phyloP scores from a whole-genome alignment of 2,888 invertebrate species.

The Halocaridina rubra region DNA sequence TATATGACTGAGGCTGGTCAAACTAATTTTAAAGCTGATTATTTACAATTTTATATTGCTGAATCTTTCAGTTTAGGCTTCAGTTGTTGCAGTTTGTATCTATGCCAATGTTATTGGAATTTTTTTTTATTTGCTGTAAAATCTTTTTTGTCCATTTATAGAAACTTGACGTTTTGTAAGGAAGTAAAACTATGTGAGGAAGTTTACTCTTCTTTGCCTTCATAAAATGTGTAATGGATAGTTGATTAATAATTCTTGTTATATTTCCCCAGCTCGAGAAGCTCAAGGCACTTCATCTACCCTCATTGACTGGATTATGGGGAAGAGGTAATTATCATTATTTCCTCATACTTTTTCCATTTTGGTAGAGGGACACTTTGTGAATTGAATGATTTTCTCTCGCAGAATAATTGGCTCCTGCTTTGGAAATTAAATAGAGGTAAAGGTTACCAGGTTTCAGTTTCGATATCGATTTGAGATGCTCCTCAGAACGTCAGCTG shows the following conservation, averaged over 20 bases:
- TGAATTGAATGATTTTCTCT: not conserved
- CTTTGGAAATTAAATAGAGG: not conserved
- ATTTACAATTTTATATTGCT: not conserved
- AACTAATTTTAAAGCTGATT: too few species aligned
- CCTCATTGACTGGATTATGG: constrained; percentile 62
- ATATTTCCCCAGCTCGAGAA: constrained; percentile 45
- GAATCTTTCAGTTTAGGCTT: too few species aligned
- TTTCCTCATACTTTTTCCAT: not conserved
- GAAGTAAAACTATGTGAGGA: too few species aligned
- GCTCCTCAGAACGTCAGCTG: too few species aligned
- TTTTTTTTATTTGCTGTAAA: not conserved
- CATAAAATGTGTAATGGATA: too few species aligned
- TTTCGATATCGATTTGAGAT: too few species aligned
- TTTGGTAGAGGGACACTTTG: not conserved
- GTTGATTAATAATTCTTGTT: not conserved
- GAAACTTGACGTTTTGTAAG: too few species aligned
- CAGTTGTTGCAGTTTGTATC: not conserved
- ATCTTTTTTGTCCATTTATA: too few species aligned
- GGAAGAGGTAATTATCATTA: constrained; percentile 30
- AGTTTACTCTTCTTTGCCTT: too few species aligned
- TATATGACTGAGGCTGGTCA: too few species aligned
- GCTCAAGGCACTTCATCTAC: constrained; percentile 60
- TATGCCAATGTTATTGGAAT: not conserved
- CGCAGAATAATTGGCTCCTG: not conserved
- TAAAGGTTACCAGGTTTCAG: too few species aligned